A percentile compares a stretch with the other conserved stretches of the same genome.
These are phyloP conservation scores for Melanargia galathea DNA, from an alignment of 2,888 invertebrate species.

Conservation along the genomic window DNA sequence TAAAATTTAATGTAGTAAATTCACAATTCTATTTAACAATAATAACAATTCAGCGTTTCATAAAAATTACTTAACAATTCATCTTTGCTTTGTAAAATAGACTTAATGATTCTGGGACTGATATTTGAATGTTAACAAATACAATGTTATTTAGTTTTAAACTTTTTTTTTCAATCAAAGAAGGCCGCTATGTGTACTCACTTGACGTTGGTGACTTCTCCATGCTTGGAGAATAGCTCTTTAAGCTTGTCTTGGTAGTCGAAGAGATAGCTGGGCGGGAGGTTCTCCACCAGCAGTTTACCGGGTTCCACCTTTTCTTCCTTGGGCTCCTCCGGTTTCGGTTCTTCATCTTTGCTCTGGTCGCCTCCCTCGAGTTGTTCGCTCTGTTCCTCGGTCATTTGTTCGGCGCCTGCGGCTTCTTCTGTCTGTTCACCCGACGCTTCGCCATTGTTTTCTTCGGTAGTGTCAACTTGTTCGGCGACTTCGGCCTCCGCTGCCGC, in stretches of 20 bases:
- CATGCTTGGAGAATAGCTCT: slow-evolving; percentile 75
- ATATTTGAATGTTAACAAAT: slow-evolving; percentile 79
- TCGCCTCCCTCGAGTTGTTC: slow-evolving; percentile 35
- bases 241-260: slow-evolving; percentile 79
- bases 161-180: not conserved
- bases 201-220: slow-evolving; percentile 71
- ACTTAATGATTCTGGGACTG: slow-evolving; percentile 58
- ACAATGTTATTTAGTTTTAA: slow-evolving; percentile 44
- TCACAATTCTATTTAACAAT: not conserved
- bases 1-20: slow-evolving; percentile 2
- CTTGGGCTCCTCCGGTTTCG: slow-evolving; percentile 61
- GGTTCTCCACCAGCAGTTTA: slow-evolving; percentile 76
- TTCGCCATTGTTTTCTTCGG: slow-evolving; percentile 70
- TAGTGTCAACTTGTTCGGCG: slow-evolving; percentile 47
- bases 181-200: slow-evolving; percentile 50
- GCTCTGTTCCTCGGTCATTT: slow-evolving; percentile 34
- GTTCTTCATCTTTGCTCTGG: slow-evolving; percentile 52
- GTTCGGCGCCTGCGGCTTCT: slow-evolving; percentile 9
- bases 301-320: slow-evolving; percentile 77
- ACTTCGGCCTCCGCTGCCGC: slow-evolving; percentile 32
- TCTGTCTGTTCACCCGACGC: slow-evolving; percentile 50
- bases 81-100: not conserved
- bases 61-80: not conserved
- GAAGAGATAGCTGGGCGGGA: slow-evolving; percentile 74
- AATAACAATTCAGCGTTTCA: not conserved